Evolutionary conservation across 2,888 invertebrate species (phyloP).

Genomic region (Oligia fasciuncula): DNA sequence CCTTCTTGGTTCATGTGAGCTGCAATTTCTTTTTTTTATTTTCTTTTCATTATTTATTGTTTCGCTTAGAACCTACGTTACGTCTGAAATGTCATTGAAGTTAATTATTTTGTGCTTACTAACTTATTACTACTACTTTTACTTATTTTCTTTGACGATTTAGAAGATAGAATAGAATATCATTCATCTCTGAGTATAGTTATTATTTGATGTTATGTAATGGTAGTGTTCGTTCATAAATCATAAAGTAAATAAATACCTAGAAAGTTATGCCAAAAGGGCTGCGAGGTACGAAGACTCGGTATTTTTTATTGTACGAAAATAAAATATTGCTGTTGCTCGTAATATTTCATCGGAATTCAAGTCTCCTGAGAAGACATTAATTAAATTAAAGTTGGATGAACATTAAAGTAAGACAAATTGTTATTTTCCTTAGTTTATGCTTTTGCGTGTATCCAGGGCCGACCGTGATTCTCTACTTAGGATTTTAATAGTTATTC

Average conservation of each 20-base stretch:
- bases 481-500: not conserved
- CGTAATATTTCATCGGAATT: slow-evolving; percentile 13
- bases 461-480: not conserved
- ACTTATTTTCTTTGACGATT: not conserved
- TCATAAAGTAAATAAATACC: not conserved
- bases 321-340: slow-evolving; percentile 1
- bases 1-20: not conserved
- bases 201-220: not conserved
- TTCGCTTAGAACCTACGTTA: not conserved
- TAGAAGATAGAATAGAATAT: not conserved
- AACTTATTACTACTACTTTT: not conserved
- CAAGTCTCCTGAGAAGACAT: not conserved
- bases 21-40: not conserved
- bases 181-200: too few relatives aligned
- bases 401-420: not conserved
- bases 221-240: not conserved
- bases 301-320: not conserved
- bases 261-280: not conserved
- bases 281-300: not conserved
- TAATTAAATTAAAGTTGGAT: slow-evolving; percentile 5
- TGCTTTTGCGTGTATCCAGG: slow-evolving; percentile 7
- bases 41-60: not conserved
- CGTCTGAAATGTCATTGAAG: not conserved
- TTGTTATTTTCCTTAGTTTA: slow-evolving; percentile 11
- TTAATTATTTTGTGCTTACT: not conserved